Base-by-base conservation (phyloP, 1,140 invertebrate species). In the Drosophila pseudoobscura region DNA sequence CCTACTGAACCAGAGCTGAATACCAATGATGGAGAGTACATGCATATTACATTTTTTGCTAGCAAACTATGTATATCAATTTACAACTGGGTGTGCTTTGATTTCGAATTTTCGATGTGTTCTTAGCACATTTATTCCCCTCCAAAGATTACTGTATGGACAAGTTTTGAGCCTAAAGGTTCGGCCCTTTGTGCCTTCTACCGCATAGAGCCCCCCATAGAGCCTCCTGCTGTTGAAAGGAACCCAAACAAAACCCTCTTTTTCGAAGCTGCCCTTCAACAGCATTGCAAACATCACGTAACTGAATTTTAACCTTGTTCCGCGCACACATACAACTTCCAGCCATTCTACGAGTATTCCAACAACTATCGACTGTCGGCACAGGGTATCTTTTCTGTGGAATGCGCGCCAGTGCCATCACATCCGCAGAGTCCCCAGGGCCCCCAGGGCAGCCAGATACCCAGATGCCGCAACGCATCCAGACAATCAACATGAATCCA, bases 401-500 rank as follows among this genome's bases (percentile, higher is more conserved):
- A 69, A 68, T 68, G 65, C 63, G 69, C 6, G 44, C 51, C 63
- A 69, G 63, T 39, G 4, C 11, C 35, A 44, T 57, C 9, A 56
- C 41, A 31, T 43, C 43, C 13, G 35, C 50, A 26, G 26, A 26
- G 50, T 1, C 43, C 20, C 26, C 6, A 9, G 2, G 2, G 29
- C 29, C 8, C 46, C 15, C 8, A 51, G 11, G 15, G 31, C 24
- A 26, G 4, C 26, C 24, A 22, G 46, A 9, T 47, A 2, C 55
- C 35, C 56, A 57, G 46, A 55, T 77, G 62, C 54, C 73, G 76
- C 78, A 52, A 68, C 49, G 52, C 73, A 73, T 54, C 77, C 49
- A 68, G 66, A 80, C 74, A 80, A 80, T 85, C 68, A 57, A 57
- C 73, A 77, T 78, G 82, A 80, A 87, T 80, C 75, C 82, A 78